Base-by-base conservation (phyloP, 1,140 invertebrate genomes). In the Pseudomyrmex sp. region DNA sequence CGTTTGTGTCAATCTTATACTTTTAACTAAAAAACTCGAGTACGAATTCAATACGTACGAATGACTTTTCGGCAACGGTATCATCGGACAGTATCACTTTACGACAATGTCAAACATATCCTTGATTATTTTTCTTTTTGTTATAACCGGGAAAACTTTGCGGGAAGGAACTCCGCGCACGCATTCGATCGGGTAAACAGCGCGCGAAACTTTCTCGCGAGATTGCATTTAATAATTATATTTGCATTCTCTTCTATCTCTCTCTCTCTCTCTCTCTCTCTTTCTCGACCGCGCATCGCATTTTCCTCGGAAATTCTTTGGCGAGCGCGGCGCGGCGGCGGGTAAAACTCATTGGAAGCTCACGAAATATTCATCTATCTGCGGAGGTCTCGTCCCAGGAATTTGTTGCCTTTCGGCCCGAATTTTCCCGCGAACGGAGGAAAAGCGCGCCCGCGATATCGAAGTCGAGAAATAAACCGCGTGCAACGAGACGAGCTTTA, bases 221-320 rank as follows among this genome's bases (percentile, higher is more conserved):
- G 70, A 82, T 82, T 75, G 75, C 23, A 75, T 75, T 82, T 82
- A 75, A 82, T 82, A 74, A 82, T 82, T 75, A 75, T 82, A 59
- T 82, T 75, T 82, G 48, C 79, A 61, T 70, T 80, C 59, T 82
- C 35, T 35, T 35, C 35, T 35, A 4, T 35, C 35, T 7, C 5
- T 0, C 35, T 7, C 35, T 7, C 5, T 7, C 35, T 35, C 35
- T 35, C 35, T 7, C 35, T 35, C 5, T 35, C 35, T 35, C 35
- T 35, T 5, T 35, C 70, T 54, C 69, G 13, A 63, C 52, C 52
- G 46, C 44, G 44, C 58, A 13, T 15, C 12, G 54, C 56, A n/a
- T 54, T 48, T 74, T 75, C 70, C 35, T 18, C 79, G 15, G 46
- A 70, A 75, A 75, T 63, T 75, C 59, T 23, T 20, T 70, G 48